phyloP scores from a whole-genome alignment of 2,888 invertebrate genomes.

The Cataglyphis albicans region DNA sequence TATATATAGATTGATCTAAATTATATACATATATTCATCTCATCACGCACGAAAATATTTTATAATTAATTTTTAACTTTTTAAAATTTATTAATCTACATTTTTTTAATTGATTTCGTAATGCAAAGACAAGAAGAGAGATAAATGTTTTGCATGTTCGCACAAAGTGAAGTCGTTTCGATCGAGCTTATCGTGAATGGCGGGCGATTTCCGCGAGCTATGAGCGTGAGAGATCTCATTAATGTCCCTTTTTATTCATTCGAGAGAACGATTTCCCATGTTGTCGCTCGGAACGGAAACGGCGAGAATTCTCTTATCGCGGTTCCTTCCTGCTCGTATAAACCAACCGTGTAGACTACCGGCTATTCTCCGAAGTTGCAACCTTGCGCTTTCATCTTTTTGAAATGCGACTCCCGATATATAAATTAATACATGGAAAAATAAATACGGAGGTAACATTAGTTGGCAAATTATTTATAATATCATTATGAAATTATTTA shows the following conservation, averaged over 20 bases:
- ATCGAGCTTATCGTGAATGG: conserved; percentile 69
- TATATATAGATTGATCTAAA: no score
- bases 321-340: conserved; percentile 71
- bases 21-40: background rate
- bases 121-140: background rate
- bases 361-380: conserved; percentile 42
- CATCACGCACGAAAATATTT: background rate
- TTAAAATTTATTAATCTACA: background rate
- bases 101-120: conserved; percentile 3
- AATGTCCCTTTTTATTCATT: conserved; percentile 71
- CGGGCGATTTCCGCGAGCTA: conserved; percentile 73
- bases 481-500: background rate
- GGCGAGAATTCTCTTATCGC: conserved; percentile 70
- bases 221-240: conserved; percentile 65
- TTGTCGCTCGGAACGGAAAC: conserved; percentile 72
- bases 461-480: conserved; percentile 4
- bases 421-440: background rate
- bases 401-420: background rate
- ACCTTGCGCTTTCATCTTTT: conserved; percentile 30
- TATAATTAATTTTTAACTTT: background rate
- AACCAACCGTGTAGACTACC: conserved; percentile 62
- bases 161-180: conserved; percentile 39
- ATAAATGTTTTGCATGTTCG: conserved; percentile 37
- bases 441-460: background rate
- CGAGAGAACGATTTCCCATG: conserved; percentile 72